Base-by-base conservation (phyloP, 2,797 vertebrate species). In the Alfaro cultratus region DNA sequence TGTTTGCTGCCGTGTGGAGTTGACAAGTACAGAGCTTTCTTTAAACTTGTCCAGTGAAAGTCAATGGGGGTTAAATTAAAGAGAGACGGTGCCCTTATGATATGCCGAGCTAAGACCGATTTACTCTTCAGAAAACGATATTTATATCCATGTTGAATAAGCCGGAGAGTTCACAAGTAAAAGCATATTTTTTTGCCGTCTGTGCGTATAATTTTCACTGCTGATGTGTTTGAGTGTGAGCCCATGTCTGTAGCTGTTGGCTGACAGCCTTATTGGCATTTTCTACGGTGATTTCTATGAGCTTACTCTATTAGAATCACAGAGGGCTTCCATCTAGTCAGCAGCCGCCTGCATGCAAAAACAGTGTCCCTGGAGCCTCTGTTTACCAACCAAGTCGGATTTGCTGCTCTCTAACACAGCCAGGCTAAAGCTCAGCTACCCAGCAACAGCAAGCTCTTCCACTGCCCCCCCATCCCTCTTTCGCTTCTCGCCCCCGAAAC, bases 311-410 rank as follows among this genome's bases (percentile, higher is more conserved):
- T 94, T 94, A 93, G 92, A 94, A 93, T 94, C 93, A 89, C 94
- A 93, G 91, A 94, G 92, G 91, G 92, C 92, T 93, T 89, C 85
- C 88, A 92, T 91, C 91, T 89, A 79, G 89, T 94, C 90, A 79
- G 80, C 89, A 88, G 94, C 91, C 93, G 93, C 77, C 85, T 90
- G 89, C 92, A 94, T 92, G 92, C 89, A 92, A 94, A 95, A 92
- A 88, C 88, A 93, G 92, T 86, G 93, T 95, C 96, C 96, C 95
- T 80, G 87, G 94, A 96, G 96, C 93, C 93, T 94, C 93, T 96
- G 95, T 96, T 96, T 96, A 96, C 95, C 91, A 95, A 95, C 92
- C 95, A 95, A 96, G 95, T 94, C 93, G 89, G 95, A 96, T 96
- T 96, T 95, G 88, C 93, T 90, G 89, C 91, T 94, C 94, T 95